A percentile compares a stretch with the other conserved stretches of the same genome.
Conservation (phyloP, 2,113 vertebrate genomes). For the Callionymus lyra region DNA sequence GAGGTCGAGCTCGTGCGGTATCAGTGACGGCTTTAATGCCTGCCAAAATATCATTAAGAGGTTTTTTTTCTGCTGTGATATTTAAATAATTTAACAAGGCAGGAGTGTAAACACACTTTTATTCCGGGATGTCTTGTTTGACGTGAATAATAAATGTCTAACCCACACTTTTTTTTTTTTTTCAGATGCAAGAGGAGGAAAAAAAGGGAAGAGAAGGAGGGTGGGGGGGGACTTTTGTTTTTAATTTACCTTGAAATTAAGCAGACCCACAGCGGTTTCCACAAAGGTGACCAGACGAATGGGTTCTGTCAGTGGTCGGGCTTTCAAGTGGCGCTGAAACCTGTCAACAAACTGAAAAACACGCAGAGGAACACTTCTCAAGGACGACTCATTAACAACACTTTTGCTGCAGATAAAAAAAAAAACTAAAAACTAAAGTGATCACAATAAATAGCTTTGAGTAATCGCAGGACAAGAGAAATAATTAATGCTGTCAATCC, state of each 20-base stretch:
- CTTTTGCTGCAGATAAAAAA: conserved; percentile 24
- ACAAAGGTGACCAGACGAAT: conserved; percentile 96
- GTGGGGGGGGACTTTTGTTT: conserved; percentile 14
- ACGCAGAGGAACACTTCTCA: conserved; percentile 38
- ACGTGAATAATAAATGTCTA: conserved; percentile 27
- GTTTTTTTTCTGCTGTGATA: conserved; percentile 42
- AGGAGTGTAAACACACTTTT: conserved; percentile 20
- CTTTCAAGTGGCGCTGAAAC: conserved; percentile 83
- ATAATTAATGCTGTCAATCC: no score
- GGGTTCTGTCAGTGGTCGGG: conserved; percentile 80
- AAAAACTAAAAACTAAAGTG: not conserved
- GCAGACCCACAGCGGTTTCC: conserved; percentile 93
- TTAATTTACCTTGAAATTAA: conserved; percentile 94
- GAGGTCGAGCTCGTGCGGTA: conserved; percentile 43
- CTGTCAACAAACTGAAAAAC: conserved; percentile 95
- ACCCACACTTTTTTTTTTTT: conserved; percentile 1
- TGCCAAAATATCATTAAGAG: conserved; percentile 54
- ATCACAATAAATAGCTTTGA: not conserved
- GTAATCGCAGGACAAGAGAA: not conserved
- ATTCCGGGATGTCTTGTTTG: conserved; percentile 14
- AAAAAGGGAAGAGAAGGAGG: not conserved
- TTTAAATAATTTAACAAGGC: conserved; percentile 58
- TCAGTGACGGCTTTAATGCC: conserved; percentile 43
- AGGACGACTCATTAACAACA: conserved; percentile 41
- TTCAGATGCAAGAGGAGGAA: no score